phyloP scores from a whole-genome alignment of 2,888 invertebrate species.

The Chaitophorus viminalis region DNA sequence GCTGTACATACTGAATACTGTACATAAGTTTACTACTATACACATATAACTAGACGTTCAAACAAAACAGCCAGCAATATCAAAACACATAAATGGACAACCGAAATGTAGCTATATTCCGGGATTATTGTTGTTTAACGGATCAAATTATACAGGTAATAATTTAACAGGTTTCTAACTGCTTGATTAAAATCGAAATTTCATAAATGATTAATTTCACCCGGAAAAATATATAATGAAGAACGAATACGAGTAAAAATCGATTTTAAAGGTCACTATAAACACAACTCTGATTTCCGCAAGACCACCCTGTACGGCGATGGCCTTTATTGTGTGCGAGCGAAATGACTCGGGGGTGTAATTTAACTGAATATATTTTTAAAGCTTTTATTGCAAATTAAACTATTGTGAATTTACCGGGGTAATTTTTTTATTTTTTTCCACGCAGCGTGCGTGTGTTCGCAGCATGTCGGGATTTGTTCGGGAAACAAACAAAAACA shows the following conservation, averaged over 20 bases:
- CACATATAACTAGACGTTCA: too few species aligned
- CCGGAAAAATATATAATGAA: neutral
- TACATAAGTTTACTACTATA: too few species aligned
- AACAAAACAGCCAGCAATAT: too few species aligned
- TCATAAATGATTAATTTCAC: neutral
- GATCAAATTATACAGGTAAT: too few species aligned
- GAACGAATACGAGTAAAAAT: neutral
- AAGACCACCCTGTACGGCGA: slow-evolving; percentile 37
- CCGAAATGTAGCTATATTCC: too few species aligned
- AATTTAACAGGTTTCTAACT: too few species aligned
- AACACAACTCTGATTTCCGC: neutral
- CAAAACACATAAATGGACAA: too few species aligned
- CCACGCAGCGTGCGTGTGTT: slow-evolving; percentile 36
- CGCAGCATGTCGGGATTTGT: slow-evolving; percentile 37
- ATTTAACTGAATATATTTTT: slow-evolving; percentile 31
- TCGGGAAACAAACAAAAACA: slow-evolving; percentile 39
- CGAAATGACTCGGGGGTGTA: slow-evolving; percentile 23
- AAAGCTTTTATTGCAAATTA: slow-evolving; percentile 55
- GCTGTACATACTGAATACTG: too few species aligned
- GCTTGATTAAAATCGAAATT: neutral
- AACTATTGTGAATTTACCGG: slow-evolving; percentile 47
- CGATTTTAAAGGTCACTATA: neutral
- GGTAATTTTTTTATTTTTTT: slow-evolving; percentile 48
- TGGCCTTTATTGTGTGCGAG: neutral
- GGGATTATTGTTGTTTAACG: too few species aligned